Evolutionary conservation across 1,140 invertebrate genomes (phyloP), one percentile per base, ranked within the genome.

Genomic region (Aphaenogaster ashmeadi): DNA sequence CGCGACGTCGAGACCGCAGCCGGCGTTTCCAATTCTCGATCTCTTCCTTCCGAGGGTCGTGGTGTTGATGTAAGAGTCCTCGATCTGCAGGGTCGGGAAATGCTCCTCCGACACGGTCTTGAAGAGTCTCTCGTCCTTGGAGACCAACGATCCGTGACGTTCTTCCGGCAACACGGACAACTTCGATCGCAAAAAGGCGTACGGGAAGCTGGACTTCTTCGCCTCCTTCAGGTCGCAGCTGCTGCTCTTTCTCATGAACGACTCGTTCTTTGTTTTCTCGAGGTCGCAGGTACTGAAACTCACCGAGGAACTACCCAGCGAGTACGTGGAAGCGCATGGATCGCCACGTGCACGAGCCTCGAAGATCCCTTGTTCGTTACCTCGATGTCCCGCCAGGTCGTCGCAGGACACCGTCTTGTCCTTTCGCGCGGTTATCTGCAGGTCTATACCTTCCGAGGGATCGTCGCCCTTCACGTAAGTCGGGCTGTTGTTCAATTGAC

Each of bases 391-490:
- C 15, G 89, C 93, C 79, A 95, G 84, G 71, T 95, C 93, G 81
- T 95, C 94, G 87, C 95, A 95, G 7, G 95, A 95, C 15, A 95
- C 88, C 0, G 94, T 95, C 41, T 95, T 95, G 89, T 95, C 93
- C 88, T 95, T 93, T 91, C 94, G 91, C 50, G 95, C 94, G 18
- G 94, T 91, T 66, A 96, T 96, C 87, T 96, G 96, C 60, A 97
- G 95, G 92, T 97, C 97, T 64, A 98, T 96, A 21, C 97, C 97
- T 90, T 98, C 97, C 9, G 97, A 97, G 18, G 97, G 97, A 95
- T 98, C 97, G 90, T 98, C 97, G 56, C 97, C 97, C 92, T 97
- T 97, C 18, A 98, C 96, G 92, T 98, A 98, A n/a, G 96, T 97
- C 0, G 97, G 97, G 84, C 96, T 96, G 58, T 95, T 96, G 75